These are phyloP conservation scores for Drosophila prostipennis DNA, from an alignment of 2,888 invertebrate genomes.

Conservation along the genomic window DNA sequence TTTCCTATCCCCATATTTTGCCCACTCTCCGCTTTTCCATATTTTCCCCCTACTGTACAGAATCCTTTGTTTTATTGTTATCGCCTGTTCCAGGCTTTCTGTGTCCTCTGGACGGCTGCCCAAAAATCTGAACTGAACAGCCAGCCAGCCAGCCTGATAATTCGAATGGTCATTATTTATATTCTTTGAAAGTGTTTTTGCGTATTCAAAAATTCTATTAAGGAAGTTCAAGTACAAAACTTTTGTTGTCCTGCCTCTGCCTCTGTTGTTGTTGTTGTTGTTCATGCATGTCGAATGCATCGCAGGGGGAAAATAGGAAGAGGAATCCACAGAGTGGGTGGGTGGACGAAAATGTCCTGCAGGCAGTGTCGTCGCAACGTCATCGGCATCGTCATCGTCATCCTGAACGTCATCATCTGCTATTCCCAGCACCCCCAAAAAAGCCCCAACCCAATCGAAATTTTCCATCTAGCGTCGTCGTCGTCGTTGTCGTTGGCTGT, in stretches of 20 bases:
- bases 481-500: slow-evolving; percentile 44
- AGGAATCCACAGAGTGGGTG: slow-evolving; percentile 27
- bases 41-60: not conserved
- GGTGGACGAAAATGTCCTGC: slow-evolving; percentile 30
- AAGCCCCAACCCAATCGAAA: not conserved
- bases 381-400: slow-evolving; percentile 51
- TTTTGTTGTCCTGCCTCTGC: slow-evolving; percentile 47
- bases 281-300: slow-evolving; percentile 77
- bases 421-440: not conserved
- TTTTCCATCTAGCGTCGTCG: slow-evolving; percentile 33
- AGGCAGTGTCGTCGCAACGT: slow-evolving; percentile 63
- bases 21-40: not conserved
- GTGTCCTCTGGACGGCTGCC: not conserved
- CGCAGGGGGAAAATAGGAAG: slow-evolving; percentile 27
- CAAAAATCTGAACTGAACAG: slow-evolving; percentile 2
- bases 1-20: not conserved
- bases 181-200: slow-evolving; percentile 83
- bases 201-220: slow-evolving; percentile 84
- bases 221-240: slow-evolving; percentile 79
- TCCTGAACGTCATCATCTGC: slow-evolving; percentile 36
- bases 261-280: slow-evolving; percentile 42
- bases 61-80: slow-evolving; percentile 69
- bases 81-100: slow-evolving; percentile 31
- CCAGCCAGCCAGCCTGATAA: slow-evolving; percentile 71
- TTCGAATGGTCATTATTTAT: slow-evolving; percentile 84